Evolutionary conservation across 2,888 invertebrate species (phyloP).

Genomic region (Spodoptera exigua): DNA sequence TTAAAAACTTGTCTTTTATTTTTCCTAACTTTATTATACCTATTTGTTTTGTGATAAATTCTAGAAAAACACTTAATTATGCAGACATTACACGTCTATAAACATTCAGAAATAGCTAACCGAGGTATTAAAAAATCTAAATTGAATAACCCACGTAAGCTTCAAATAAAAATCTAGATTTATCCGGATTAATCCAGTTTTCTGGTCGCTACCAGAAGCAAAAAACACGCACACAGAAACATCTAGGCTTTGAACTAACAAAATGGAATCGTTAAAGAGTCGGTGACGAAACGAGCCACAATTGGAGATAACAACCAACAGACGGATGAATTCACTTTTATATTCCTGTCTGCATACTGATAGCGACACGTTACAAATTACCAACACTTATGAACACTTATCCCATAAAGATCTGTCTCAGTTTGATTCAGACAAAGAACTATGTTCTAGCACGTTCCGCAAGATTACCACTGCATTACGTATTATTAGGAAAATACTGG

Average conservation of each 20-base stretch:
- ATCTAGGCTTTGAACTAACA: constrained; percentile 1
- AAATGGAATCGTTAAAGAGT: constrained; percentile 17
- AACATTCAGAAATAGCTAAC: too few species aligned
- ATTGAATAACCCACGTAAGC: neutral
- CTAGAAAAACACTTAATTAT: too few species aligned
- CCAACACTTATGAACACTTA: constrained; percentile 19
- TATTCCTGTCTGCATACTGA: constrained; percentile 38
- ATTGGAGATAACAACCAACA: constrained; percentile 45
- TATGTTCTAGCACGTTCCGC: neutral
- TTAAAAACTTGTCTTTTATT: too few species aligned
- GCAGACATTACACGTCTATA: too few species aligned
- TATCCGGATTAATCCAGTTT: neutral
- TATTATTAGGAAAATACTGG: too few species aligned
- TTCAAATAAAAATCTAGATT: neutral
- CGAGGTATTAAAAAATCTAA: too few species aligned
- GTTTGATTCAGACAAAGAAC: neutral
- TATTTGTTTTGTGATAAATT: too few species aligned
- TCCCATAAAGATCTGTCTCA: constrained; percentile 3
- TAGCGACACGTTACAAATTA: constrained; percentile 20
- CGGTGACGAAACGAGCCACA: constrained; percentile 37
- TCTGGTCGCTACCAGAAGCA: neutral
- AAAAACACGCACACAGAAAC: constrained; percentile 16
- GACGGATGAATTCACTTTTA: constrained; percentile 54
- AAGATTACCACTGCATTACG: neutral
- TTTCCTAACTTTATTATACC: too few species aligned